Base-by-base conservation (phyloP, 2,888 invertebrate genomes). In the Lithophane ornitopus region DNA sequence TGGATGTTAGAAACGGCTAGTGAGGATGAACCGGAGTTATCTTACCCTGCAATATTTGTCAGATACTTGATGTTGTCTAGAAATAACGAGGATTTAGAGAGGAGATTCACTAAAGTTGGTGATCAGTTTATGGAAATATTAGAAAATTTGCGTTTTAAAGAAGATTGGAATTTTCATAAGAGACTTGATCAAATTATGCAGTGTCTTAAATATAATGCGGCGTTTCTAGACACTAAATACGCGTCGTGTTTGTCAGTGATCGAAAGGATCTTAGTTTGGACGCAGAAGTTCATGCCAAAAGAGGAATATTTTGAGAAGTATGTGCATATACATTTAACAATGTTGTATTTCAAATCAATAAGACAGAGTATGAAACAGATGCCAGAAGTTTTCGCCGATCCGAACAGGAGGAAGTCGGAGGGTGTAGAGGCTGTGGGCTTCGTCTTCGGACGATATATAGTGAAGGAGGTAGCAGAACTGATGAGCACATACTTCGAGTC, bases 281-380 rank as follows among this genome's bases (percentile, higher is more conserved):
- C 91, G 85, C 88, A 89, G 9, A 88, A 76, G 16, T 73, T 91
- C 28, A 78, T 94, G 69, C 90, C 93, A 0, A 85, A 91, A 49
- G 92, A 93, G 46, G 76, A 87, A 69, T 80, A 92, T 75, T 93
- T 94, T 46, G 65, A 84, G 0, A 83, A 65, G 49, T 93, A 92
- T 72, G 88, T 88, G 0, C 70, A 82, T 12, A 78, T 94, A 63
- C 93, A 94, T 82, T 78, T 93, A 16, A 93, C 89, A 0, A 94
- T 94, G 91, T 77, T 93, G 46, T 95, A 91, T 76, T 92, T 84
- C 67, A 94, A 92, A 79, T 83, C 94, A 1, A 84, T 94, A 22
- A 88, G 90, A 59, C 89, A 92, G 56, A 82, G 89, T 34, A 75
- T 90, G 4, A 88, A 90, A 78, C 84, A 90, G 19, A 85, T 86